Evolutionary conservation across 2,113 vertebrate genomes (phyloP), one percentile per base, ranked within the genome.

Genomic region (Elaphurus davidianus): DNA sequence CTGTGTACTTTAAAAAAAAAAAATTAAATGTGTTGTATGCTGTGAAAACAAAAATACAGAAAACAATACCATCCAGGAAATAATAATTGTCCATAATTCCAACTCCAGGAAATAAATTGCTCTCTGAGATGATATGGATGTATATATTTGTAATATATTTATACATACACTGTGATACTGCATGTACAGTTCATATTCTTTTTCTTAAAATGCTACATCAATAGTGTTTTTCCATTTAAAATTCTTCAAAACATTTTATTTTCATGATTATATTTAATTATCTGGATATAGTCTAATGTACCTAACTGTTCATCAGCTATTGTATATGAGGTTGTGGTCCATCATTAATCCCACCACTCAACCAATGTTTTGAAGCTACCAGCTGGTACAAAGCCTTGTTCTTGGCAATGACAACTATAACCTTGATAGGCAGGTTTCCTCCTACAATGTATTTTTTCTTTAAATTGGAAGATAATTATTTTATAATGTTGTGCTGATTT

Each of bases 191-290:
- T 92, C 86, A 50, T 83, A 97, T 43, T 50, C 36, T 4, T 76
- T 93, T 96, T 91, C 23, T 64, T 76, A 19, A 78, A 98, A 94
- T 64, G n/a, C 54, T 89, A 94, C 11, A 59, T 33, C 23, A 62
- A 89, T 60, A 87, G 19, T 55, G 76, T 84, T 93, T 93, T 97
- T 50, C 33, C 23, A 81, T 79, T 92, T 92, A 78, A 59, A 74
- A n/a, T 55, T 94, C 74, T 96, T 95, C 47, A 89, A 67, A 95
- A 78, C 67, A 64, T 87, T 96, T 59, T 59, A 96, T 90, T 96
- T 93, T 57, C 30, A 59, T 90, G 33, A 79, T 60, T 94, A 43
- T 74, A 55, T n/a, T 82, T 89, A 92, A 40, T 88, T 81, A 92
- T 62, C 30, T 59, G 45, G 10, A 52, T 87, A 84, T 7, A 45